Evolutionary conservation across 1,140 invertebrate species (phyloP).

Genomic region (Coptotermes formosanus): DNA sequence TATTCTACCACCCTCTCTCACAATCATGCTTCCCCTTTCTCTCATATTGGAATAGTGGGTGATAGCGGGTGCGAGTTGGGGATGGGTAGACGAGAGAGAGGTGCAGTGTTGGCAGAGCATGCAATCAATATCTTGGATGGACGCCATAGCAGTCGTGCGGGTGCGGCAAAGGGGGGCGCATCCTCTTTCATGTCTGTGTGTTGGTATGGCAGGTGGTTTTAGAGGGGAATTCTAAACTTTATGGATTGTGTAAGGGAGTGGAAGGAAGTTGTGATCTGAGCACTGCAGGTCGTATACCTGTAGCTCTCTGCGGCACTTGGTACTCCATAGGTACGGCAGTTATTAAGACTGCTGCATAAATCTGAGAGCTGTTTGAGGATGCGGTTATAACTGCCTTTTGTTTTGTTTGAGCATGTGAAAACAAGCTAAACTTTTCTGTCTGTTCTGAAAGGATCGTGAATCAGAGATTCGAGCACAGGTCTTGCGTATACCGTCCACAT

Average conservation of each 20-base stretch:
- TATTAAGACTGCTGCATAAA: no score
- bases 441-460: no score
- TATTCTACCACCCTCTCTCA: not conserved
- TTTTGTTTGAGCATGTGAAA: no score
- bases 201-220: not conserved
- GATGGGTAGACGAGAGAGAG: not conserved
- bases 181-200: not conserved
- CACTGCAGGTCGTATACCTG: not conserved
- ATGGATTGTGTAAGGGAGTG: not conserved
- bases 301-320: not conserved
- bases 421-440: no score
- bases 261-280: not conserved
- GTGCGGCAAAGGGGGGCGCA: not conserved
- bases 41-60: not conserved
- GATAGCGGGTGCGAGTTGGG: not conserved
- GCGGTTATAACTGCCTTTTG: no score
- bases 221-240: not conserved
- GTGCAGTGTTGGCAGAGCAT: not conserved
- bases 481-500: no score
- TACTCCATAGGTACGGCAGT: no score
- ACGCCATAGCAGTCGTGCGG: not conserved
- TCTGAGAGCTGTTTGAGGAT: no score
- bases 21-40: not conserved
- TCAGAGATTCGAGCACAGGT: no score
- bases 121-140: constrained; percentile 3